Conservation (phyloP, 2,888 invertebrate species). For the Beris morrisii region DNA sequence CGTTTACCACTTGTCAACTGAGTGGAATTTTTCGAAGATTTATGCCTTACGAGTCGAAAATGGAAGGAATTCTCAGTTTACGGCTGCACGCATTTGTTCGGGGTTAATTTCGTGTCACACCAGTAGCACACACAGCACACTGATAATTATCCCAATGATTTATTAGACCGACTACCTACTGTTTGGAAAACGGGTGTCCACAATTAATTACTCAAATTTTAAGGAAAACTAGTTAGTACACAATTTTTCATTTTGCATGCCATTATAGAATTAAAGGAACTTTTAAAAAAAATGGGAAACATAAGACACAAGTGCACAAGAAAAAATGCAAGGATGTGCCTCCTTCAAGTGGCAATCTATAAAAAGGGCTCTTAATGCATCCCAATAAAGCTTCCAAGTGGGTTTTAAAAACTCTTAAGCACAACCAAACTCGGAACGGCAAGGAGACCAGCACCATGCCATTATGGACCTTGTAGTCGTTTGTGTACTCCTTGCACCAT, state of each 20-base stretch:
- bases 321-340: conserved; percentile 23
- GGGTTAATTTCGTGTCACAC: conserved; percentile 34
- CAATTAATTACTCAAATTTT: conserved; percentile 36
- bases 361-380: conserved; percentile 34
- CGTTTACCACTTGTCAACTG: conserved; percentile 42
- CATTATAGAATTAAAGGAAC: conserved; percentile 32
- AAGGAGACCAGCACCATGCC: background rate
- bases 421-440: background rate
- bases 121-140: conserved; percentile 7
- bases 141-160: conserved; percentile 35
- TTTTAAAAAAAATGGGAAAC: conserved; percentile 31
- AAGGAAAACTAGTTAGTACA: background rate
- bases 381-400: conserved; percentile 36
- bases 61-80: conserved; percentile 17
- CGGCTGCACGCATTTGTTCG: conserved; percentile 32
- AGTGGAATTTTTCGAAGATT: conserved; percentile 39
- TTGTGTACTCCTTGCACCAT: conserved; percentile 3
- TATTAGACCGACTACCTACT: conserved; percentile 27
- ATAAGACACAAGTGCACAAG: conserved; percentile 12
- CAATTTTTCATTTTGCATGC: conserved; percentile 29
- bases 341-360: conserved; percentile 33
- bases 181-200: conserved; percentile 19
- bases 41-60: conserved; percentile 17
- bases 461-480: background rate
- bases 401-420: conserved; percentile 37